phyloP scores from a whole-genome alignment of 2,113 vertebrate genomes.

The Petaurus breviceps region DNA sequence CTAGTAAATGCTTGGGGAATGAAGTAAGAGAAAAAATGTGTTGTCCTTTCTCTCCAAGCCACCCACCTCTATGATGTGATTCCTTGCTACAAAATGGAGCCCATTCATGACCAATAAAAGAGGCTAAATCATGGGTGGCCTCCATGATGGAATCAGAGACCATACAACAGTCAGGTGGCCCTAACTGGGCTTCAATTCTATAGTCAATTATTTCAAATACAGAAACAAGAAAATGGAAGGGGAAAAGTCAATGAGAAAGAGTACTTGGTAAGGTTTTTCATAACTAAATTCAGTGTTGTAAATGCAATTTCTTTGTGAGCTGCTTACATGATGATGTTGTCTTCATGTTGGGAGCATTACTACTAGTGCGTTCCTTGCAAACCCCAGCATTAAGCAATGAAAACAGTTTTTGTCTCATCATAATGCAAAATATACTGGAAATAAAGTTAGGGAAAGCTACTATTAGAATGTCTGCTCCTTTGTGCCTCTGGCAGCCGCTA shows the following conservation, averaged over 20 bases:
- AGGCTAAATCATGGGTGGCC: background rate
- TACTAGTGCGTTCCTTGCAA: background rate
- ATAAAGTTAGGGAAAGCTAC: conserved; percentile 28
- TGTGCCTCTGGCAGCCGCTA: background rate
- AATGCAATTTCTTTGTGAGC: background rate
- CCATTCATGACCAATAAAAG: background rate
- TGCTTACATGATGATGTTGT: background rate
- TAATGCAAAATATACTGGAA: conserved; percentile 13
- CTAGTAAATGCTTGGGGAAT: background rate
- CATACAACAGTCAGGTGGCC: background rate
- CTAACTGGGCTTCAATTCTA: background rate
- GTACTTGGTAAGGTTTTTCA: background rate
- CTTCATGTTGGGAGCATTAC: background rate
- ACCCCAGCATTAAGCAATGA: conserved; percentile 3
- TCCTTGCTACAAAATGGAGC: background rate
- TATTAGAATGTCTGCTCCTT: background rate
- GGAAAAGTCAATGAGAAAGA: background rate
- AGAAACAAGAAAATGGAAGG: background rate
- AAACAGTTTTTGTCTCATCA: conserved; percentile 6
- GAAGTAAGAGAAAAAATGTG: background rate
- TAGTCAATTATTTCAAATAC: background rate
- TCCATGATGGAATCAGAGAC: background rate
- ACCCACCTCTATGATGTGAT: background rate
- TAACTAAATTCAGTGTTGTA: background rate
- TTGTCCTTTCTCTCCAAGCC: background rate